These are phyloP conservation scores for Thalassarche chlororhynchos DNA, from an alignment of 2,113 vertebrate species.

Conservation along the genomic window DNA sequence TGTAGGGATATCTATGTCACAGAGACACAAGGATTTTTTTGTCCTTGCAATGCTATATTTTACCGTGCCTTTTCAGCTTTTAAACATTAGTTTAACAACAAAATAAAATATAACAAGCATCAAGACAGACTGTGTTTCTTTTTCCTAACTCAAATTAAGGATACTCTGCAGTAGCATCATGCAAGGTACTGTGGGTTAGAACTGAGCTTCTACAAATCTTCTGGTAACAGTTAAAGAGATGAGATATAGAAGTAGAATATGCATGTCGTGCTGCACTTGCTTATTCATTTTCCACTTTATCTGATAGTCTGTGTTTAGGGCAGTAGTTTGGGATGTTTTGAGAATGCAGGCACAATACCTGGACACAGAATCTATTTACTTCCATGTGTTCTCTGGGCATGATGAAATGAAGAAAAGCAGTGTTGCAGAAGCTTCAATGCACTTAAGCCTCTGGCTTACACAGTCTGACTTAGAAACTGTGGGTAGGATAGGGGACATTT, in stretches of 20 bases:
- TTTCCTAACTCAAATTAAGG: neutral
- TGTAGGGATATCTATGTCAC: neutral
- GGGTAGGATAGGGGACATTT: neutral
- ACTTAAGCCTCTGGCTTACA: slow-evolving; percentile 2
- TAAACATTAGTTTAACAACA: neutral
- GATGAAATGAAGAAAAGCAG: slow-evolving; percentile 45
- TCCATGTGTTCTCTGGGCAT: neutral
- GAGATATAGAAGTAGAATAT: neutral
- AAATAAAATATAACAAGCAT: neutral
- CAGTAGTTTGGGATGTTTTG: neutral
- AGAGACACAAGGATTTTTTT: neutral
- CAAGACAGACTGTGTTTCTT: neutral
- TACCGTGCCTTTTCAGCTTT: neutral
- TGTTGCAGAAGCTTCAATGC: neutral
- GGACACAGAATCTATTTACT: neutral
- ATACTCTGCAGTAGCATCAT: neutral
- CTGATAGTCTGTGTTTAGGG: neutral
- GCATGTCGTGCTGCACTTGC: neutral
- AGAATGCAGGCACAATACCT: neutral
- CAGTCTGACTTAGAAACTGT: neutral
- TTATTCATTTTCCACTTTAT: neutral
- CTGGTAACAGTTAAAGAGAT: neutral
- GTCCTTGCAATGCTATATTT: neutral
- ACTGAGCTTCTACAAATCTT: neutral
- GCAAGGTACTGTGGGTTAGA: neutral